Conservation (phyloP, 2,888 invertebrate species). For the Troilus luridus region DNA sequence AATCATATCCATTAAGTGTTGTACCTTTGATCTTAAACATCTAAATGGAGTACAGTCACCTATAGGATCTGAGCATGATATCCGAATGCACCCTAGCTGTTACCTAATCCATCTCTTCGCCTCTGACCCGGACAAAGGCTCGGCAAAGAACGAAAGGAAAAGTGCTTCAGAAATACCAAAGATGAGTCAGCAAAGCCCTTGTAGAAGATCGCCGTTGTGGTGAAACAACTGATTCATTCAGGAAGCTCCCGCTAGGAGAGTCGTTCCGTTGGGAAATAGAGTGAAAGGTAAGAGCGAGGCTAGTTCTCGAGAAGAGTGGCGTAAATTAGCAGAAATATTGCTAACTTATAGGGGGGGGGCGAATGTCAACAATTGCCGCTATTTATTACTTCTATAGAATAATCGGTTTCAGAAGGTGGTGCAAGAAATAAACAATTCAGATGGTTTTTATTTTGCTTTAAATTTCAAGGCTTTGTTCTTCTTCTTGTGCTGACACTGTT, state of each 20-base stretch:
- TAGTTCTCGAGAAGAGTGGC: slow-evolving; percentile 10
- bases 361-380: slow-evolving; percentile 16
- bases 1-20: not conserved
- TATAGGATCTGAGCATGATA: not conserved
- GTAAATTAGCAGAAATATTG: not conserved
- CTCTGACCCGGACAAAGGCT: not conserved
- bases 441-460: not conserved
- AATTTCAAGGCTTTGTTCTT: not conserved
- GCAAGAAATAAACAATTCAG: not conserved
- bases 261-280: not conserved
- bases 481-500: not conserved
- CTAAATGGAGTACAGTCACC: not conserved
- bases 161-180: slow-evolving; percentile 22
- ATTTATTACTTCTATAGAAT: not conserved
- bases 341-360: not conserved
- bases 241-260: not conserved
- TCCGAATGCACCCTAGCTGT: not conserved
- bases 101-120: not conserved
- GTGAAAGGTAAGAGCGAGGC: not conserved
- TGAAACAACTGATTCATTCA: slow-evolving; percentile 37
- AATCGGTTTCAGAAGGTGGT: not conserved
- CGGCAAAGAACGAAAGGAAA: slow-evolving; percentile 6
- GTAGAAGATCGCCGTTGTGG: not conserved
- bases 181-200: not conserved
- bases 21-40: not conserved